Percentiles rank a stretch among this genome's conserved stretches.
Evolutionary conservation across 2,888 invertebrate species (phyloP).

Genomic region (Odiellus spinosus): DNA sequence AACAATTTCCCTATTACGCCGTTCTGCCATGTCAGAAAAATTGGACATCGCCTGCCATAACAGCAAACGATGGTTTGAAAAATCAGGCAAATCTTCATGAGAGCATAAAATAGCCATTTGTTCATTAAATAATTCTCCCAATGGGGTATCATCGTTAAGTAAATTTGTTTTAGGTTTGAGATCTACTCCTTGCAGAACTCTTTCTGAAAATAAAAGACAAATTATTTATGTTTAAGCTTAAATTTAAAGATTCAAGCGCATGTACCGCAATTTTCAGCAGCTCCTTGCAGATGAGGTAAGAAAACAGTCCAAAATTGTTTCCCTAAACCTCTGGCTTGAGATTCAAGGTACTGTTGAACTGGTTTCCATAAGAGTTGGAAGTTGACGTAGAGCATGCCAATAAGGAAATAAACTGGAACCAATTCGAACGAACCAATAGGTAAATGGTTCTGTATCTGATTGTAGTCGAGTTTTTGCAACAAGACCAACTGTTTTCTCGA

Average conservation of each 20-base stretch:
- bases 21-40: constrained; percentile 58
- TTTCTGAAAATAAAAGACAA: too few species aligned
- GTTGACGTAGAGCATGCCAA: constrained; percentile 66
- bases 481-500: constrained; percentile 60
- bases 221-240: too few species aligned
- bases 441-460: constrained; percentile 24
- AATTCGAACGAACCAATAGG: constrained; percentile 22
- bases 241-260: too few species aligned
- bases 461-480: constrained; percentile 49
- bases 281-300: constrained; percentile 37
- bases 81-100: constrained; percentile 42
- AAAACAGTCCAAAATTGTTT: constrained; percentile 59
- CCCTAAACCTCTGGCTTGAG: constrained; percentile 47
- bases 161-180: too few species aligned
- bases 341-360: constrained; percentile 51
- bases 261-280: constrained; percentile 27
- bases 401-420: constrained; percentile 56
- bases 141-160: too few species aligned
- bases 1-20: constrained; percentile 61
- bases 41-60: constrained; percentile 57
- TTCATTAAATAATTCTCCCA: constrained; percentile 22
- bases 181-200: too few species aligned
- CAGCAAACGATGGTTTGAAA: constrained; percentile 55
- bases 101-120: constrained; percentile 5
- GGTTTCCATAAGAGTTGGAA: constrained; percentile 83